phyloP scores from a whole-genome alignment of 2,888 invertebrate genomes.

The Rhagonycha fulva region DNA sequence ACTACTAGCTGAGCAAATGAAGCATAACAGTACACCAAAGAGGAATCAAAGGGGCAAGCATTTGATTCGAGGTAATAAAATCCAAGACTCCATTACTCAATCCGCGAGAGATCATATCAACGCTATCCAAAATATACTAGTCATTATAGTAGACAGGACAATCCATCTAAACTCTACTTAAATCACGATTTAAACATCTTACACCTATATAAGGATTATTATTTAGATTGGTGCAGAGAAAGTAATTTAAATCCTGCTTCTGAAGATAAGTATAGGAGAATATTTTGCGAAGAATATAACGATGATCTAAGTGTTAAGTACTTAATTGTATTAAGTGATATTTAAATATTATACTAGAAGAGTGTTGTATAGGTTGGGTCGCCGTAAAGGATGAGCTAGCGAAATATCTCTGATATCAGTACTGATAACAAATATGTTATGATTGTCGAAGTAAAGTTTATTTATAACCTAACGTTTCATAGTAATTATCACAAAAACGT shows the following conservation, averaged over 20 bases:
- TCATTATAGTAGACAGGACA: conserved; percentile 9
- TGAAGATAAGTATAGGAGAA: conserved; percentile 6
- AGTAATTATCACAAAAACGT: too few species aligned
- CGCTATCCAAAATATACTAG: conserved; percentile 8
- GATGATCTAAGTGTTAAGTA: too few species aligned
- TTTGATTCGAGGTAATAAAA: conserved; percentile 25
- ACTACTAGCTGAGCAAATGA: conserved; percentile 2
- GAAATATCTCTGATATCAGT: too few species aligned
- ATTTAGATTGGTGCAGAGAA: conserved; percentile 27
- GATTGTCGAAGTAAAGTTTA: too few species aligned
- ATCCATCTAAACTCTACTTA: conserved; percentile 13
- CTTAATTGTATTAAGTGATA: too few species aligned
- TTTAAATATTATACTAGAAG: too few species aligned
- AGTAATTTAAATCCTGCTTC: conserved; percentile 14
- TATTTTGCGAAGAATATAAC: too few species aligned
- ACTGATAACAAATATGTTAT: too few species aligned
- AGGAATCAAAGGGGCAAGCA: conserved; percentile 21
- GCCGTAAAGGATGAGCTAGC: too few species aligned
- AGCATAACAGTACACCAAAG: conserved; percentile 3
- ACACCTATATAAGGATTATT: conserved; percentile 24
- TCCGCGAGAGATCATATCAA: conserved; percentile 11
- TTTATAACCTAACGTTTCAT: too few species aligned
- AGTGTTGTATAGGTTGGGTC: too few species aligned
- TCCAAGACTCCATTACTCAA: conserved; percentile 9
- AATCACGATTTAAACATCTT: conserved; percentile 28